phyloP scores from a whole-genome alignment of 2,113 vertebrate species.

The Lasiurus borealis region DNA sequence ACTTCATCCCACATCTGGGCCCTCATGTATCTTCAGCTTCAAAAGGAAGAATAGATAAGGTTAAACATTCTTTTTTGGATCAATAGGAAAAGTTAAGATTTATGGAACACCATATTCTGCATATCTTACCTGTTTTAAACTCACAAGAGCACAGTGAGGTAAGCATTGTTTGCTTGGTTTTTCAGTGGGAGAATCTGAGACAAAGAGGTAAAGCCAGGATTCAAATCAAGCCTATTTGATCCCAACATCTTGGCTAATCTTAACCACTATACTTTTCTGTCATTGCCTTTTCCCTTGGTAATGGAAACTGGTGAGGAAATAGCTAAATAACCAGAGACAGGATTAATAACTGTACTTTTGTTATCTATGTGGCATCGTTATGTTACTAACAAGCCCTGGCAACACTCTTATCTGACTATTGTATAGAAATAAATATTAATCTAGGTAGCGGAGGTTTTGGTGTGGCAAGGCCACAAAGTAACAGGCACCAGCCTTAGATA shows the following conservation, averaged over 20 bases:
- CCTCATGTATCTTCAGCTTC: neutral
- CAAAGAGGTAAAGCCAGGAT: neutral
- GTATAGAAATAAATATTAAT: neutral
- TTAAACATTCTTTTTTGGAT: neutral
- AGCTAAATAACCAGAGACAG: neutral
- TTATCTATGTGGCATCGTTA: neutral
- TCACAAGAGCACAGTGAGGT: neutral
- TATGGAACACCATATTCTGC: neutral
- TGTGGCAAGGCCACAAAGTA: neutral
- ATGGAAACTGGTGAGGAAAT: neutral
- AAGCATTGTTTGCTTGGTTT: neutral
- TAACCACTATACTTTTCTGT: neutral
- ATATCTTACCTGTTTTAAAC: neutral
- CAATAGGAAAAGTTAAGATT: neutral
- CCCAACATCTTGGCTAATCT: neutral
- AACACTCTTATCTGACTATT: neutral
- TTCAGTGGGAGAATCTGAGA: neutral
- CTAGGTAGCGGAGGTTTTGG: neutral
- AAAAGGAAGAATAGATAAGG: neutral
- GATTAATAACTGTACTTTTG: neutral
- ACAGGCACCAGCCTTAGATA: neutral
- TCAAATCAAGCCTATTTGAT: neutral
- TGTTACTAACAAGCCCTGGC: neutral
- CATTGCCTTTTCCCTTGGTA: neutral
- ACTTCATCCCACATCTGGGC: neutral